Base-by-base conservation (phyloP, 2,888 invertebrate species). In the Drosophila kuntzei region DNA sequence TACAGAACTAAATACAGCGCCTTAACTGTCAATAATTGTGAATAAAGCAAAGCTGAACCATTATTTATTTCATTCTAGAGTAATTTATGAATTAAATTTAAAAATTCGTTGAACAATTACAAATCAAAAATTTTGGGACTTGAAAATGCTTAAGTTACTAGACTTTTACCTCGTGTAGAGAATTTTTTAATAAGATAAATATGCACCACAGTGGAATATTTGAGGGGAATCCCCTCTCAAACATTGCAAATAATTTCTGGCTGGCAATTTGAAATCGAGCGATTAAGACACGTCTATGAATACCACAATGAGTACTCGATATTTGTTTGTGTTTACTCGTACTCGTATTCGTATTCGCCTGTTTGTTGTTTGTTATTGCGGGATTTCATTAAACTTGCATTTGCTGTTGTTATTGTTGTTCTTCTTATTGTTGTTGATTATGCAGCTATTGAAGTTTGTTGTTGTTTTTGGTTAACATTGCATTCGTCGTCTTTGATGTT, bases 381-480 rank as follows among this genome's bases (percentile, higher is more conserved):
- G 61, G 80, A 78, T 77, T 80, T 80, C 79, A 80, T 70, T 80
- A 76, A 59, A 78, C 66, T 80, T 70, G 55, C 70, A 34, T 36
- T 27, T 47, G 47, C 18, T 32, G 57, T 66, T 64, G 60, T 53
- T 65, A 6, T 20, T 39, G 39, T 39, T 18, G 18, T 18, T 18
- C 16, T 12, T 8, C 14, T 37, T 37, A 53, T 65, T 64, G 60
- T 49, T 50, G 59, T 74, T 39, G 71, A 58, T 32, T 34, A 20
- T 46, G 41, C 47, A 9, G 12, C 43, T 22, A 20, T 39, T 46
- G 20, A 53, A 32, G 29, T 59, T 16, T 60, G 41, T 49, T 49
- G 32, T 65, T 76, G 51, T 59, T 73, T n/a, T n/a, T n/a, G n/a
- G 66, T 70, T 77, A 60, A 64, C 71, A 57, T 50, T 58, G 57